These are phyloP conservation scores for Agrochola circellaris DNA, from an alignment of 2,888 invertebrate genomes.

Conservation along the genomic window DNA sequence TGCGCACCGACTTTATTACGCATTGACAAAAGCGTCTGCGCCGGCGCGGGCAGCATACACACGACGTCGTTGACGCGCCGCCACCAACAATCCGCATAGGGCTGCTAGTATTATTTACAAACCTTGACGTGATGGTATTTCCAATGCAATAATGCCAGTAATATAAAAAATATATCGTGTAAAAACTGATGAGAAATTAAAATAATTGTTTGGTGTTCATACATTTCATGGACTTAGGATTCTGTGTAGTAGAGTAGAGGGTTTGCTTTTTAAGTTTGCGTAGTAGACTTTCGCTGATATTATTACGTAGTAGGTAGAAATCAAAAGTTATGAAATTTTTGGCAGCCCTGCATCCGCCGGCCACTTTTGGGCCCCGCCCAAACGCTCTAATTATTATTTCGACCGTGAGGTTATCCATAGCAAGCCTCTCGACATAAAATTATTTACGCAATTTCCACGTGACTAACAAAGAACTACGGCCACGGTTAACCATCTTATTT, in stretches of 20 bases:
- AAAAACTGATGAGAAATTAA: slow-evolving; percentile 3
- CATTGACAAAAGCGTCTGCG: slow-evolving; percentile 77
- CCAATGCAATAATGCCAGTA: slow-evolving; percentile 39
- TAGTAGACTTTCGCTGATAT: neutral
- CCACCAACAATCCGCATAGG: slow-evolving; percentile 66
- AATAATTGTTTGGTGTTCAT: neutral
- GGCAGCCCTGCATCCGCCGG: slow-evolving; percentile 41
- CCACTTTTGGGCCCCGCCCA: slow-evolving; percentile 36
- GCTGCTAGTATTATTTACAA: slow-evolving; percentile 65
- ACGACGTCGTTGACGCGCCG: slow-evolving; percentile 79
- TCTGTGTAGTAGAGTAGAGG: neutral
- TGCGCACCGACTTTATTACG: slow-evolving; percentile 78
- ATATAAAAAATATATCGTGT: slow-evolving; percentile 32
- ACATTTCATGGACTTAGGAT: neutral
- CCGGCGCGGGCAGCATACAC: slow-evolving; percentile 82
- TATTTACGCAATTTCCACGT: slow-evolving; percentile 67
- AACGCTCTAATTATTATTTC: slow-evolving; percentile 64
- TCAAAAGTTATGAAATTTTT: neutral
- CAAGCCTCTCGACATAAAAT: slow-evolving; percentile 59
- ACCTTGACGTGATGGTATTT: slow-evolving; percentile 66
- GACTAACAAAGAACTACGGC: slow-evolving; percentile 61
- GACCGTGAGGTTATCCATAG: slow-evolving; percentile 71
- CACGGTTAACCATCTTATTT: slow-evolving; percentile 59
- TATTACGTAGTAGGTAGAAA: neutral
- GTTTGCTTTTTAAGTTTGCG: neutral